Evolutionary conservation across 2,888 invertebrate species (phyloP).

Genomic region (Sphaerophoria rueppellii): DNA sequence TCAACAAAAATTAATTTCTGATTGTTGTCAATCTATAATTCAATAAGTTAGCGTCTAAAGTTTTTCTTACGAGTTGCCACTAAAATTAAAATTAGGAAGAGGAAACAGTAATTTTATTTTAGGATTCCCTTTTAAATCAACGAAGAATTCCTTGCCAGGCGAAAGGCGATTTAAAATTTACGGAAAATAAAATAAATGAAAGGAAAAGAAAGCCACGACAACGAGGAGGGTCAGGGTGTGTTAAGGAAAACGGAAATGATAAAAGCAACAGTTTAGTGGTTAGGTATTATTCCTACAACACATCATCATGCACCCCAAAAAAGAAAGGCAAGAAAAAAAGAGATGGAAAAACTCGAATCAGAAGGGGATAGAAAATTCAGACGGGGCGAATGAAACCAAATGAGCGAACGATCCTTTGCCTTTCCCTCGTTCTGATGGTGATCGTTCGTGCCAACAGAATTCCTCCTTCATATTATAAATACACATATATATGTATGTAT

Average conservation of each 20-base stretch:
- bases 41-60: too few species aligned
- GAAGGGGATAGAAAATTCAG: slow-evolving; percentile 65
- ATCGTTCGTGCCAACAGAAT: slow-evolving; percentile 62
- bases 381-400: slow-evolving; percentile 8
- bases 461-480: slow-evolving; percentile 27
- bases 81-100: slow-evolving; percentile 48
- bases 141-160: slow-evolving; percentile 2
- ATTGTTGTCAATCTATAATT: too few species aligned
- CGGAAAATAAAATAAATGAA: slow-evolving; percentile 21
- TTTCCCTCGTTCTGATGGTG: slow-evolving; percentile 59
- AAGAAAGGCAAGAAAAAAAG: slow-evolving; percentile 61
- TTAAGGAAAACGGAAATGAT: slow-evolving; percentile 71
- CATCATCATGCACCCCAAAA: slow-evolving; percentile 63
- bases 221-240: slow-evolving; percentile 57
- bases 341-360: slow-evolving; percentile 49
- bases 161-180: slow-evolving; percentile 30
- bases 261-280: slow-evolving; percentile 67
- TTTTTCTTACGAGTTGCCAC: too few species aligned
- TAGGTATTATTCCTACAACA: slow-evolving; percentile 33
- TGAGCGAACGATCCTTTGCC: slow-evolving; percentile 56
- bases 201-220: slow-evolving; percentile 40
- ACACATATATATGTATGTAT: slow-evolving; percentile 12
- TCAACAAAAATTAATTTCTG: too few species aligned
- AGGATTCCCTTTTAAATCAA: slow-evolving; percentile 68
- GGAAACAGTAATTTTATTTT: slow-evolving; percentile 69